Conservation (phyloP, 1,140 invertebrate genomes). For the Listronotus oregonensis region DNA sequence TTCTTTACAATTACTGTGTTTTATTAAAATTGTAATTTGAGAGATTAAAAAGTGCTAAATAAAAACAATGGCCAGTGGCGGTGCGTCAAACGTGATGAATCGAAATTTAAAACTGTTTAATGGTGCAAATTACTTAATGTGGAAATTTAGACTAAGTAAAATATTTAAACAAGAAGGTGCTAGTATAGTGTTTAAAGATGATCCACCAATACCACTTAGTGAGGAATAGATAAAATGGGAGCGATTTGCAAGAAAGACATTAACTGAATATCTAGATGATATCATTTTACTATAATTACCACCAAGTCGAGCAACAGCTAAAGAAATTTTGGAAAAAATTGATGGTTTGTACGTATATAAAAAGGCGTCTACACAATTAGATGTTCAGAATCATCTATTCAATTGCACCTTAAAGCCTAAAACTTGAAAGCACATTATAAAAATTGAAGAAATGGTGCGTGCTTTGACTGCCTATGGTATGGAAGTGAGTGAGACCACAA, state of each 20-base stretch:
- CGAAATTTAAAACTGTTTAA: constrained; percentile 14
- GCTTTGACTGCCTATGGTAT: constrained; percentile 3
- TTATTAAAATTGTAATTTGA: too few species aligned
- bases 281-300: not conserved
- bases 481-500: constrained; percentile 1
- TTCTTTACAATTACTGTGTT: too few species aligned
- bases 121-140: constrained; percentile 13
- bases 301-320: not conserved
- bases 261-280: not conserved
- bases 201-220: constrained; percentile 7
- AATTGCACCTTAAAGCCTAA: constrained; percentile 1
- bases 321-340: not conserved
- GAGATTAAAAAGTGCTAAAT: too few species aligned
- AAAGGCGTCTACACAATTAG: constrained; percentile 4
- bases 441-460: constrained; percentile 4
- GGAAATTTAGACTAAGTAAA: constrained; percentile 14
- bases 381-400: not conserved
- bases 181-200: constrained; percentile 6
- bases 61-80: too few species aligned
- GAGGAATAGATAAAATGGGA: constrained; percentile 16
- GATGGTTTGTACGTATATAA: not conserved
- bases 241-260: not conserved
- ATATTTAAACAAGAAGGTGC: constrained; percentile 18
- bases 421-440: not conserved
- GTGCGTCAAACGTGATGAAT: too few species aligned